A percentile compares a stretch with the other conserved stretches of the same genome.
Evolutionary conservation across 2,888 invertebrate species (phyloP).

Genomic region (Cosmopolites sordidus): DNA sequence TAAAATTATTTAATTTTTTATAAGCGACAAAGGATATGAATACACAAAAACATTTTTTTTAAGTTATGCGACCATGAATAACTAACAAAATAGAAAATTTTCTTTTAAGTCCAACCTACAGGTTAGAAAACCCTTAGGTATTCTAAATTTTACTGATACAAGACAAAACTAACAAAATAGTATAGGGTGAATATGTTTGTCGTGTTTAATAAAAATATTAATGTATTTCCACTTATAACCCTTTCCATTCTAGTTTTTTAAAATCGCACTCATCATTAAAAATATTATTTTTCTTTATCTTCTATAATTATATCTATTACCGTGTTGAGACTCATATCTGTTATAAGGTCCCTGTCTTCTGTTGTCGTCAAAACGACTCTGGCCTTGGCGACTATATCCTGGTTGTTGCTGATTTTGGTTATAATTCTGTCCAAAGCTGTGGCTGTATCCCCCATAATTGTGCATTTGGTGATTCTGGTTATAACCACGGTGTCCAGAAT

Average conservation of each 20-base stretch:
- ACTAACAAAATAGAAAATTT: too few relatives aligned
- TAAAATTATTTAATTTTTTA: too few relatives aligned
- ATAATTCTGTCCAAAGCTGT: constrained; percentile 17
- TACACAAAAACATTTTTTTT: too few relatives aligned
- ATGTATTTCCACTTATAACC: neutral
- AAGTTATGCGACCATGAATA: too few relatives aligned
- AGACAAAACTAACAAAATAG: too few relatives aligned
- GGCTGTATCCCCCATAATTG: constrained; percentile 22
- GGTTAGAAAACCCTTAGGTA: too few relatives aligned
- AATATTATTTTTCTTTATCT: constrained; percentile 23
- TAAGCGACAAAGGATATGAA: too few relatives aligned
- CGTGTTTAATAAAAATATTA: neutral
- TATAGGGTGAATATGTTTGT: too few relatives aligned
- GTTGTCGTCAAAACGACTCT: constrained; percentile 10
- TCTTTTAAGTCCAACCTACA: too few relatives aligned
- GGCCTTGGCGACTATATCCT: constrained; percentile 18
- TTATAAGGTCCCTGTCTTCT: constrained; percentile 40
- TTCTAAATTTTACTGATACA: too few relatives aligned
- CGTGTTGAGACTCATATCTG: constrained; percentile 31
- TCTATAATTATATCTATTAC: constrained; percentile 33
- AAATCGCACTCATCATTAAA: neutral
- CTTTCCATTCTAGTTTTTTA: neutral
- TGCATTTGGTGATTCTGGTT: constrained; percentile 10
- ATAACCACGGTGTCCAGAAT: neutral
- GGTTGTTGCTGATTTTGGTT: constrained; percentile 17